These are phyloP conservation scores for Macrostomum lignano DNA, from an alignment of 1,140 invertebrate species.

Conservation along the genomic window DNA sequence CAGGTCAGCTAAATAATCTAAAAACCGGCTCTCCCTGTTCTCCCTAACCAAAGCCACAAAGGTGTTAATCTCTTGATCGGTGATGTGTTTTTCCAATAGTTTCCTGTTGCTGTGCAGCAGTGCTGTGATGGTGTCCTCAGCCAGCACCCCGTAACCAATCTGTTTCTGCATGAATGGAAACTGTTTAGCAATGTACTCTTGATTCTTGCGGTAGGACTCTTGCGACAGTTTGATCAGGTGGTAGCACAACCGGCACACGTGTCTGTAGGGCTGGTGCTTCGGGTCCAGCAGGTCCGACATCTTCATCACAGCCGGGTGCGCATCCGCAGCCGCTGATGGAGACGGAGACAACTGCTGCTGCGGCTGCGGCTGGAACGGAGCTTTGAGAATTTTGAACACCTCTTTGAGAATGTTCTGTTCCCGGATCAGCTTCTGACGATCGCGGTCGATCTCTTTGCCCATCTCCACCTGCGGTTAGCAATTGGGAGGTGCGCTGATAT, in stretches of 20 bases:
- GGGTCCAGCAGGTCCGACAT: slow-evolving; percentile 74
- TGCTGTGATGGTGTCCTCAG: slow-evolving; percentile 94
- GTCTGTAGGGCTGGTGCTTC: slow-evolving; percentile 63
- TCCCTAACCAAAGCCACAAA: slow-evolving; percentile 51
- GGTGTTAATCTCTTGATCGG: slow-evolving; percentile 82
- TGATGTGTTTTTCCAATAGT: slow-evolving; percentile 85
- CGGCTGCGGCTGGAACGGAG: too few relatives aligned
- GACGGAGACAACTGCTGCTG: too few relatives aligned
- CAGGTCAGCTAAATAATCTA: slow-evolving; percentile 89
- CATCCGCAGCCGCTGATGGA: too few relatives aligned
- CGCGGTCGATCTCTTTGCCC: slow-evolving; percentile 59
- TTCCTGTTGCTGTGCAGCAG: slow-evolving; percentile 89
- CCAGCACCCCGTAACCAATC: slow-evolving; percentile 91
- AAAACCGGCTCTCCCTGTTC: slow-evolving; percentile 36
- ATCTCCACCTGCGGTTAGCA: slow-evolving; percentile 37
- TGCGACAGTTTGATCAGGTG: slow-evolving; percentile 70
- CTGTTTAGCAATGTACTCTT: slow-evolving; percentile 93
- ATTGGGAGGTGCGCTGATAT: too few relatives aligned
- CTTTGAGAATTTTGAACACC: slow-evolving; percentile 12
- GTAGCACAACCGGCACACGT: slow-evolving; percentile 86
- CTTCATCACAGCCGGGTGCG: slow-evolving; percentile 38
- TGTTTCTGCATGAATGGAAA: slow-evolving; percentile 99
- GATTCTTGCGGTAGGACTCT: slow-evolving; percentile 91
- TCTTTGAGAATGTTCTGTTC: slow-evolving; percentile 81
- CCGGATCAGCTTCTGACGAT: slow-evolving; percentile 73